Conservation (phyloP, 2,113 vertebrate species). For the Notarius lentiginosus region DNA sequence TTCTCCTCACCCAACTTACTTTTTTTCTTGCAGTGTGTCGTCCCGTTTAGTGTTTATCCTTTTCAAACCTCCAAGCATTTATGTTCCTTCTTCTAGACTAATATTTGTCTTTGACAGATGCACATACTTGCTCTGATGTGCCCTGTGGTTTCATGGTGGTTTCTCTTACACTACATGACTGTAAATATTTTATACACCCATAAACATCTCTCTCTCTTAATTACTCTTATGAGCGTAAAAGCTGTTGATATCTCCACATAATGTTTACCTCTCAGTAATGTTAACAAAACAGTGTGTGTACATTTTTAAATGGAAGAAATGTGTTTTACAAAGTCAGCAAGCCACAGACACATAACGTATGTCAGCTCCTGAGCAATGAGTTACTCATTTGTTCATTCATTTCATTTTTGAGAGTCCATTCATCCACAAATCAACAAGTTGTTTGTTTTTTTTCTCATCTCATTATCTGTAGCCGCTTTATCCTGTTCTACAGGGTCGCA, state of each 20-base stretch:
- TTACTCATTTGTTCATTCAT: not conserved
- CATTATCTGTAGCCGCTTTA: too few relatives aligned
- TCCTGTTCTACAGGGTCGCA: too few relatives aligned
- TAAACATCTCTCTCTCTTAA: conserved; percentile 16
- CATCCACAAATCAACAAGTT: too few relatives aligned
- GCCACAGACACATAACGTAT: not conserved
- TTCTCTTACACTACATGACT: conserved; percentile 19
- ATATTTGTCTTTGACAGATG: conserved; percentile 71
- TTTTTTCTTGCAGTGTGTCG: conserved; percentile 16
- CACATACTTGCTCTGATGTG: conserved; percentile 20
- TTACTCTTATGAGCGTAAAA: not conserved
- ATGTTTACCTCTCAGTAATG: conserved; percentile 10
- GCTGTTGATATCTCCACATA: not conserved
- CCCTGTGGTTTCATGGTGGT: conserved; percentile 25
- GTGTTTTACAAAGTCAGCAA: not conserved
- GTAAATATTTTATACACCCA: conserved; percentile 36
- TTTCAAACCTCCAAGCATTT: conserved; percentile 41
- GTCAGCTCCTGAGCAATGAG: not conserved
- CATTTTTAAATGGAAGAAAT: not conserved
- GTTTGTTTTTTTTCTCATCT: too few relatives aligned
- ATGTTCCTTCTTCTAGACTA: conserved; percentile 68
- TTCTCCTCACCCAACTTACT: not conserved
- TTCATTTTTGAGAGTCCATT: not conserved
- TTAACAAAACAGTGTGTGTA: conserved; percentile 24
- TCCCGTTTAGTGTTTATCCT: conserved; percentile 64